Percentiles rank a stretch among this genome's conserved stretches.
These are phyloP conservation scores for Zenarchopterus dispar DNA, from an alignment of 2,797 vertebrate genomes.

Conservation along the genomic window DNA sequence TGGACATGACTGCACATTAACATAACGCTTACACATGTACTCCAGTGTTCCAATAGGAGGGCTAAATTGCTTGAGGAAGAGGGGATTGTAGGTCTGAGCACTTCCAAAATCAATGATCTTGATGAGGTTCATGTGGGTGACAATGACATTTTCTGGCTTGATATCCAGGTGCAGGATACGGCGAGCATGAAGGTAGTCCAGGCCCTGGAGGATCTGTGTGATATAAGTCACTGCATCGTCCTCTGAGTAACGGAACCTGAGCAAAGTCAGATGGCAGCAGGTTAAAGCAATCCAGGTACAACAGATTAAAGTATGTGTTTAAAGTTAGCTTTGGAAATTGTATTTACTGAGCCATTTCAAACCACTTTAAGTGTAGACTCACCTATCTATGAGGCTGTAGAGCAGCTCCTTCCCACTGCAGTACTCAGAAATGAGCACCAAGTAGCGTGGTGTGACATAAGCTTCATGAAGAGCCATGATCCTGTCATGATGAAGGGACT, in stretches of 20 bases:
- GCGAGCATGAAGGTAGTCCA: slow-evolving; percentile 92
- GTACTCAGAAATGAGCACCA: slow-evolving; percentile 95
- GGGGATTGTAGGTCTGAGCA: slow-evolving; percentile 93
- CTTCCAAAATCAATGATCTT: slow-evolving; percentile 98
- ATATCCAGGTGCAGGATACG: slow-evolving; percentile 95
- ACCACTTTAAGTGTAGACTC: neutral
- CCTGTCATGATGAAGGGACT: slow-evolving; percentile 92
- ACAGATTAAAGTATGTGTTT: neutral
- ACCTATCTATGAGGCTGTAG: slow-evolving; percentile 96
- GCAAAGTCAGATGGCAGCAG: slow-evolving; percentile 8
- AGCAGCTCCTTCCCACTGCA: slow-evolving; percentile 95
- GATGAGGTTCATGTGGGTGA: slow-evolving; percentile 90
- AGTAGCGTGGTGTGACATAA: slow-evolving; percentile 96
- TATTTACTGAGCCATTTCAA: neutral
- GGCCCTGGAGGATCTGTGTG: slow-evolving; percentile 92
- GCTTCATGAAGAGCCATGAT: slow-evolving; percentile 97
- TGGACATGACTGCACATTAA: too few species aligned
- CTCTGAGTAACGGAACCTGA: slow-evolving; percentile 96
- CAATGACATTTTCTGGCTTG: slow-evolving; percentile 93
- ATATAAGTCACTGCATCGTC: slow-evolving; percentile 94
- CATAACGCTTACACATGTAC: slow-evolving; percentile 90
- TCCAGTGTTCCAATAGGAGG: slow-evolving; percentile 92
- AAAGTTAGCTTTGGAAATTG: neutral
- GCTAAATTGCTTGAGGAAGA: slow-evolving; percentile 90
- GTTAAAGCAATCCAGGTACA: neutral